Evolutionary conservation across 2,888 invertebrate genomes (phyloP).

Genomic region (Aricia artaxerxes): DNA sequence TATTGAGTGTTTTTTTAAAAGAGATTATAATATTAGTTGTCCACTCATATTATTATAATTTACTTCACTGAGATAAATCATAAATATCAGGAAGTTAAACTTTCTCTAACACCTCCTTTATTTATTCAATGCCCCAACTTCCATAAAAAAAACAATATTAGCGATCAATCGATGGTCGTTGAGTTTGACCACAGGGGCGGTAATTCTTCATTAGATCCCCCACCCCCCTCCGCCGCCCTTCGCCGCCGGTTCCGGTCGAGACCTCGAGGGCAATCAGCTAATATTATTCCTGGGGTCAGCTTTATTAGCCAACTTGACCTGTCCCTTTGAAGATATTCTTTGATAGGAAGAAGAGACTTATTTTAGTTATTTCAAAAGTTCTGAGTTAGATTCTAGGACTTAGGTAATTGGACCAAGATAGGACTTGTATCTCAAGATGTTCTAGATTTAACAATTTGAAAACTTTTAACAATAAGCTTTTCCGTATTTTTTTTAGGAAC

Average conservation of each 20-base stretch:
- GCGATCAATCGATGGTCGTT: constrained; percentile 37
- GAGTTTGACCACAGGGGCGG: constrained; percentile 58
- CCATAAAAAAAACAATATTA: constrained; percentile 4
- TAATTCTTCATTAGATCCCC: constrained; percentile 72
- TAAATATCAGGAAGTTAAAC: neutral
- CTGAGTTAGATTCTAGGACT: neutral
- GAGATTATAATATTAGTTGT: no score
- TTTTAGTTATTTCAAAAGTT: neutral
- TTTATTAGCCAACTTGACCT: constrained; percentile 6
- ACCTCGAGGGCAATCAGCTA: constrained; percentile 65
- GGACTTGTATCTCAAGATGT: no score
- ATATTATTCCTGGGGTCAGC: constrained; percentile 21
- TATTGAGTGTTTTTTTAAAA: no score
- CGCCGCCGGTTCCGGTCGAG: constrained; percentile 66
- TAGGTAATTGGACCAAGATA: no score
- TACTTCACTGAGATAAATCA: no score
- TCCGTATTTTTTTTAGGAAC: no score
- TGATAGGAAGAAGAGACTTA: neutral
- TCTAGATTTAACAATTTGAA: no score
- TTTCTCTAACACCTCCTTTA: neutral
- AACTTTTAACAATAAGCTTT: no score
- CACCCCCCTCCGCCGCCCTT: neutral
- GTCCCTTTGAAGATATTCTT: neutral
- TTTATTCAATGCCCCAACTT: neutral
- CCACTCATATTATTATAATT: no score